Base-by-base conservation (phyloP, 2,888 invertebrate species). In the Anodontia alba region DNA sequence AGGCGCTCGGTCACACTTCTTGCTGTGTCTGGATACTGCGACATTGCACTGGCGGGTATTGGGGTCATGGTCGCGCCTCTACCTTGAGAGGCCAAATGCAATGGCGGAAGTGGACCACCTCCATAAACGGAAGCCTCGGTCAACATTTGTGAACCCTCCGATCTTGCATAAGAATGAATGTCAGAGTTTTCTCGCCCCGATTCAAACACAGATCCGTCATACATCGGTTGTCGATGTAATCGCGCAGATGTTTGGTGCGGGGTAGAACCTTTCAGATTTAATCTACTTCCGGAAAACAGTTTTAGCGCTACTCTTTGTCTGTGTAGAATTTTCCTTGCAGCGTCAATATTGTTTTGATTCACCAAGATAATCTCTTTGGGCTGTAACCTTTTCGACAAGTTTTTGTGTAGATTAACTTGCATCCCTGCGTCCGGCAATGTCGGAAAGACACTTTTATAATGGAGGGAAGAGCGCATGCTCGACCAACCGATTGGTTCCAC, bases 401-500 rank as follows among this genome's bases (percentile, higher is more conserved):
- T 86, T 76, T 73, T 84, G 66, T 89, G 86, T 12, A 89, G 78
- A 17, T 83, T 89, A 0, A 67, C 78, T 36, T 87, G 86, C 87
- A 87, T 88, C 0, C 89, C 87, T 0, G 82, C 80, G 43, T 88
- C 89, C 10, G 80, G 76, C 31, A 83, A 72, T 12, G 62, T 68
- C 7, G 89, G 89, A 46, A 87, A 78, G 1, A 88, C 89, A 0
- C 88, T 74, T 68, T 85, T 88, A 76, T 84, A 89, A 76, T 87
- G 87, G 49, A 87, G 68, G 68, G 84, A 86, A 72, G 82, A 70
- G 57, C 85, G 86, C 71, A 81, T 80, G 57, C 83, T 81, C 43
- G 86, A 76, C 89, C 89, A 89, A n/a, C 88, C 88, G 20, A 89
- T 88, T 17, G 89, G 89, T 75, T 83, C 84, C 20, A 75, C 38